These are phyloP conservation scores for Coranthus polyacanthus DNA, from an alignment of 2,797 vertebrate genomes.

Conservation along the genomic window DNA sequence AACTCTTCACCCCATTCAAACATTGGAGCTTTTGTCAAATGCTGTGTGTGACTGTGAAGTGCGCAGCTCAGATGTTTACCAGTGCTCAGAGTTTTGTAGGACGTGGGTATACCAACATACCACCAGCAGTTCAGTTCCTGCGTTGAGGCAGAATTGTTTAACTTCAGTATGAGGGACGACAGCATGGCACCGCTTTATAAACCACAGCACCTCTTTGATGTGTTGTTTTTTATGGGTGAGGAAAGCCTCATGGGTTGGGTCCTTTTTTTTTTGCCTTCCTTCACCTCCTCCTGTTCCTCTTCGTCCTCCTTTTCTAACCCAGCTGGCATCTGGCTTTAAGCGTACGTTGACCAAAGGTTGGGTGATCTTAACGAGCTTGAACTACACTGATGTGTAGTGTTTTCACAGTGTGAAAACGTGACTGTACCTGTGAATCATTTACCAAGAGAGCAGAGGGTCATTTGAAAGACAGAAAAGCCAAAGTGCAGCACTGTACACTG, in stretches of 20 bases:
- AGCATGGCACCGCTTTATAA: slow-evolving; percentile 70
- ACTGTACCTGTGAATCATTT: slow-evolving; percentile 64
- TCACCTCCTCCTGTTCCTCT: slow-evolving; percentile 30
- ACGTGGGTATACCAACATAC: slow-evolving; percentile 25
- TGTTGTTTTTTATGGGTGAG: slow-evolving; percentile 61
- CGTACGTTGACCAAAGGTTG: slow-evolving; percentile 55
- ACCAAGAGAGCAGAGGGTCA: slow-evolving; percentile 38
- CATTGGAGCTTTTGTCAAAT: not conserved
- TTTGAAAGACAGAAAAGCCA: slow-evolving; percentile 39
- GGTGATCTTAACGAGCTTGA: slow-evolving; percentile 44
- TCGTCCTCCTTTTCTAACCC: slow-evolving; percentile 35
- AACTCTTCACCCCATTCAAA: no score
- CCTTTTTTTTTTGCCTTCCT: slow-evolving; percentile 51
- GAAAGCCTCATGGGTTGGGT: slow-evolving; percentile 69
- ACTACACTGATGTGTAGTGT: slow-evolving; percentile 25
- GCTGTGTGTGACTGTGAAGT: not conserved
- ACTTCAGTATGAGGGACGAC: slow-evolving; percentile 63
- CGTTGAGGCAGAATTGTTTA: slow-evolving; percentile 57
- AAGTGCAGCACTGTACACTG: slow-evolving; percentile 44
- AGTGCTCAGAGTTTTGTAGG: slow-evolving; percentile 2
- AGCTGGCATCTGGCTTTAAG: slow-evolving; percentile 44
- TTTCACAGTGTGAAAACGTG: slow-evolving; percentile 38
- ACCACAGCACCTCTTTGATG: slow-evolving; percentile 76
- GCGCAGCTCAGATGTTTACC: slow-evolving; percentile 30
- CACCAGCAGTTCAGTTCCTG: slow-evolving; percentile 19